Evolutionary conservation across 2,888 invertebrate species (phyloP), one percentile per base, ranked within the genome.

Genomic region (Aricia artaxerxes): DNA sequence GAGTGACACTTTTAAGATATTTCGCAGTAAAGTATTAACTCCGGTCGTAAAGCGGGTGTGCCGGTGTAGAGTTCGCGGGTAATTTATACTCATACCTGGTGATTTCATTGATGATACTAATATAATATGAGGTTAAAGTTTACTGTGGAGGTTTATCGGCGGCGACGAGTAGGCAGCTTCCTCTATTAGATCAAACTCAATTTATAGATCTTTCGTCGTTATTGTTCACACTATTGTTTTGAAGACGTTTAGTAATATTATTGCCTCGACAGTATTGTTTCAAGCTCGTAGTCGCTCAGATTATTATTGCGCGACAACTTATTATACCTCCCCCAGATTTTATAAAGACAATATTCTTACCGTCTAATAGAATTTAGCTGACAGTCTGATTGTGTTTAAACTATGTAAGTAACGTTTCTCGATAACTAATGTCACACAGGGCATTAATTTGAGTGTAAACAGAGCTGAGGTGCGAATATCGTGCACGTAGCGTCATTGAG

Each of bases 91-190:
- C 49, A 9, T 49, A n/a, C 38, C 11, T 40, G 16, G 5, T 73
- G 40, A 40, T 73, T 73, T 73, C 16, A 73, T 73, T 73, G 16
- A 73, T 73, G 16, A 73, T 73, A 73, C 1, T 64, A 64, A 64
- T 31, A 9, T 24, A 31, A 11, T 31, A 64, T 9, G 24, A 64
- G 31, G 64, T 64, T 64, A 64, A 31, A 61, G 24, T 24, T 61
- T 24, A 61, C 2, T 2, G 31, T 31, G 24, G 11, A 31, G 64
- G 69, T 69, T 13, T 13, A 35, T 35, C 1, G 4, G 13, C 11
- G 13, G 1, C 35, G 64, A 35, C 11, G 64, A 64, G 64, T 11
- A 35, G 35, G 35, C 69, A 69, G 35, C 69, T 64, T 69, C 35
- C 69, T 69, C 35, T 69, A 35, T 69, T 35, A 69, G 35, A 69